phyloP scores from a whole-genome alignment of 2,888 invertebrate genomes.

The Cryptocheilus praepositus region DNA sequence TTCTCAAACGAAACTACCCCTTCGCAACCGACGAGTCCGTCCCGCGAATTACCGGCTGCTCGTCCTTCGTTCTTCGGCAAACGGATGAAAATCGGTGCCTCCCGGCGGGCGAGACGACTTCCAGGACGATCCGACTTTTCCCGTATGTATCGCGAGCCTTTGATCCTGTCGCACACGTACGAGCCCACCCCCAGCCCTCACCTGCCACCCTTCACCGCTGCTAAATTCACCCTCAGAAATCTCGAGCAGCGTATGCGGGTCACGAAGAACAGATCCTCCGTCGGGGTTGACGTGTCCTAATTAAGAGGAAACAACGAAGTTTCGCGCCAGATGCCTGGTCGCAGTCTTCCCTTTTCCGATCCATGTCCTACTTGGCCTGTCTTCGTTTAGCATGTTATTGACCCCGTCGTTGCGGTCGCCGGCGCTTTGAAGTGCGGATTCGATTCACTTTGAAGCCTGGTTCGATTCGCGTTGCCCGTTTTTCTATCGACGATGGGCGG shows the following conservation, averaged over 20 bases:
- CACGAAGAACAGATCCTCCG: constrained; percentile 43
- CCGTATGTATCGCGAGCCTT: neutral
- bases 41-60: too few relatives aligned
- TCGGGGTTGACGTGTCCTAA: constrained; percentile 41
- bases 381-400: constrained; percentile 7
- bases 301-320: constrained; percentile 52
- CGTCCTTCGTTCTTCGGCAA: too few relatives aligned
- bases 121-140: too few relatives aligned
- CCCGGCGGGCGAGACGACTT: too few relatives aligned
- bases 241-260: constrained; percentile 39
- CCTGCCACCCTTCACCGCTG: neutral
- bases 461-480: too few relatives aligned
- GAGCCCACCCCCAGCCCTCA: neutral
- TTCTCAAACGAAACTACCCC: too few relatives aligned
- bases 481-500: neutral
- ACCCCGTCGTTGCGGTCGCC: too few relatives aligned
- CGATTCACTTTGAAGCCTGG: too few relatives aligned
- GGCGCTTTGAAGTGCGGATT: too few relatives aligned
- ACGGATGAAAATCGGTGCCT: too few relatives aligned
- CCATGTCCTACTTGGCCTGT: neutral
- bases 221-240: neutral
- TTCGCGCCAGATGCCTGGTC: constrained; percentile 11
- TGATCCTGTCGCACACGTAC: neutral
- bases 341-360: neutral
- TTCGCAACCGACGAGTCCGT: too few relatives aligned